Evolutionary conservation across 2,797 vertebrate species (phyloP).

Genomic region (Scyliorhinus canicula): DNA sequence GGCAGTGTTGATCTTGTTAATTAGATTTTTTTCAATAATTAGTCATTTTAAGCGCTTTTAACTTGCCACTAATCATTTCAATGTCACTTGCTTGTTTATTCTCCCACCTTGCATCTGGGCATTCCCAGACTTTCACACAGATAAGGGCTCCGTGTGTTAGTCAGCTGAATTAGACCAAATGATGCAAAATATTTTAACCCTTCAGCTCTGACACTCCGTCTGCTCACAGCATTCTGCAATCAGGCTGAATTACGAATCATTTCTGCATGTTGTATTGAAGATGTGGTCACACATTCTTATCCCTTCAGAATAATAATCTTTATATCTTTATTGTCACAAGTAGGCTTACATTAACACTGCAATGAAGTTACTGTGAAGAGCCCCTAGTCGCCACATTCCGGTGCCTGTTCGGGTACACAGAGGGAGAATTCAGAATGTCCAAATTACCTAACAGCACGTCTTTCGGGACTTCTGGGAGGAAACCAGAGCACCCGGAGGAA

Average conservation of each 20-base stretch:
- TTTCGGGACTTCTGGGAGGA: no score
- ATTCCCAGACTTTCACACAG: constrained; percentile 46
- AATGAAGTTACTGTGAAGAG: no score
- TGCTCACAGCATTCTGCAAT: background rate
- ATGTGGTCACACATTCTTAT: background rate
- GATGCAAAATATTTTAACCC: background rate
- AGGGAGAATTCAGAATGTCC: no score
- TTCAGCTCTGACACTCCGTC: background rate
- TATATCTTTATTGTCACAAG: no score
- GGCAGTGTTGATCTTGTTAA: constrained; percentile 45
- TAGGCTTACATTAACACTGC: no score
- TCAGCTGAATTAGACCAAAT: constrained; percentile 42
- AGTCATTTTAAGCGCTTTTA: constrained; percentile 44
- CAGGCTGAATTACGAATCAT: background rate
- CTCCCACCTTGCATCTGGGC: constrained; percentile 43
- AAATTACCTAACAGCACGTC: no score
- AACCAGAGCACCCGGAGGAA: no score
- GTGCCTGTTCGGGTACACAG: no score
- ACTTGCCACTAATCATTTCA: constrained; percentile 46
- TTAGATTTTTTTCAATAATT: constrained; percentile 52
- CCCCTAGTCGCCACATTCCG: no score
- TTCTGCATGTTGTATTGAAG: background rate
- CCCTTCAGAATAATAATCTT: no score
- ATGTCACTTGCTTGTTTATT: constrained; percentile 52
- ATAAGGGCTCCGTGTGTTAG: constrained; percentile 56